Conservation (phyloP, 92 coral and sea anemone species). For the Micromussa lordhowensis region DNA sequence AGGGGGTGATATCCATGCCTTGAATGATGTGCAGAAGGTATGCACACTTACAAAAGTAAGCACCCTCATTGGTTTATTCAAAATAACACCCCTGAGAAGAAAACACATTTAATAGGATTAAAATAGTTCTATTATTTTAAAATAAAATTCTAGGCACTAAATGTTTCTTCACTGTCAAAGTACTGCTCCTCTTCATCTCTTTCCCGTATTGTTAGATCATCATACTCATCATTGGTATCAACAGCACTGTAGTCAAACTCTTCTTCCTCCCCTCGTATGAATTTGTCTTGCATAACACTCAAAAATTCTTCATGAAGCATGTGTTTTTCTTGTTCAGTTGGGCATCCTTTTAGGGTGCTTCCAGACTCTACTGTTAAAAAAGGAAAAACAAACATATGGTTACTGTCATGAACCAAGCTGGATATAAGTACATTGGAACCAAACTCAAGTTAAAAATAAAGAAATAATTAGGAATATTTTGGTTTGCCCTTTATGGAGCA, state of each 20-base stretch:
- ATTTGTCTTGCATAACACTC: constrained; percentile 86
- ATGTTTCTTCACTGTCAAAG: constrained; percentile 85
- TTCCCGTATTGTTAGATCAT: constrained; percentile 77
- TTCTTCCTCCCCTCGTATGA: constrained; percentile 86
- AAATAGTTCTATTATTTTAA: background rate
- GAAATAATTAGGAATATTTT: no score
- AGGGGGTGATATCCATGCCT: no score
- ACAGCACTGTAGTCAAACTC: constrained; percentile 93
- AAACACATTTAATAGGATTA: background rate
- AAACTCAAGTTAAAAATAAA: background rate
- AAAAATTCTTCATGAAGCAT: constrained; percentile 84
- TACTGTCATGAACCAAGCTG: background rate
- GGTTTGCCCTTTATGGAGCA: no score
- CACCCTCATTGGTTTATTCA: no score
- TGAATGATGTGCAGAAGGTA: no score
- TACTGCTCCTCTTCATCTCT: constrained; percentile 93
- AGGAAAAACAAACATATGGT: background rate
- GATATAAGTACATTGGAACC: background rate
- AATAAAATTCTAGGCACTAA: background rate
- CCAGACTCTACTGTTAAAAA: constrained; percentile 66
- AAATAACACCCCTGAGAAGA: background rate
- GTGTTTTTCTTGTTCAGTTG: constrained; percentile 84
- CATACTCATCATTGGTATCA: constrained; percentile 90
- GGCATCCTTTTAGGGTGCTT: constrained; percentile 78
- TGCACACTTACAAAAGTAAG: no score